Evolutionary conservation across 2,113 vertebrate species (phyloP).

Genomic region (Lampris incognitus): DNA sequence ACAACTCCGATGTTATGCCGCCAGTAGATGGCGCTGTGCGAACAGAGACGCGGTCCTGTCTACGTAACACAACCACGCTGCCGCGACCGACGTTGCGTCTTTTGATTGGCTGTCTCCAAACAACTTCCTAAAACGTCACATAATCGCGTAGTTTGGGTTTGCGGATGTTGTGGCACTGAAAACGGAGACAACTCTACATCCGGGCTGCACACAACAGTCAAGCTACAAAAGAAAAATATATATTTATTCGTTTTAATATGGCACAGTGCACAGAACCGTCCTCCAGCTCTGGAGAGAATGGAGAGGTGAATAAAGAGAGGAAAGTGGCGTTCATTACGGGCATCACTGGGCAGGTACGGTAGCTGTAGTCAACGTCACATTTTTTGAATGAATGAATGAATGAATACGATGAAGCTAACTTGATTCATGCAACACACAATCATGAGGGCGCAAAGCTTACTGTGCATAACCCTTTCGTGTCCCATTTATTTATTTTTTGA

Average conservation of each 20-base stretch:
- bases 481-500: no score
- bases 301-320: conserved; percentile 22
- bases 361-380: not conserved
- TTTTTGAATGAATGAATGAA: not conserved
- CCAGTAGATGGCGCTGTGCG: conserved; percentile 38
- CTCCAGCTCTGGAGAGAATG: conserved; percentile 21
- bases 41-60: accelerated
- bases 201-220: no score
- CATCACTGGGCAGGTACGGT: conserved; percentile 82
- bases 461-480: no score
- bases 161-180: conserved; percentile 37
- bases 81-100: not conserved
- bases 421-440: no score
- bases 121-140: conserved; percentile 54
- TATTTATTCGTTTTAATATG: conserved; percentile 48
- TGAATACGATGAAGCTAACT: not conserved
- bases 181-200: no score
- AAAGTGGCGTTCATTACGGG: conserved; percentile 82
- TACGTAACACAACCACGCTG: no score
- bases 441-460: no score
- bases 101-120: conserved; percentile 65
- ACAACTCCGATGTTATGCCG: no score
- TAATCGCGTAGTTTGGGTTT: conserved; percentile 28
- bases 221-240: not conserved
- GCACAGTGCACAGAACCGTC: conserved; percentile 52